Base-by-base conservation (phyloP, 2,888 invertebrate genomes). In the Latrodectus hesperus region DNA sequence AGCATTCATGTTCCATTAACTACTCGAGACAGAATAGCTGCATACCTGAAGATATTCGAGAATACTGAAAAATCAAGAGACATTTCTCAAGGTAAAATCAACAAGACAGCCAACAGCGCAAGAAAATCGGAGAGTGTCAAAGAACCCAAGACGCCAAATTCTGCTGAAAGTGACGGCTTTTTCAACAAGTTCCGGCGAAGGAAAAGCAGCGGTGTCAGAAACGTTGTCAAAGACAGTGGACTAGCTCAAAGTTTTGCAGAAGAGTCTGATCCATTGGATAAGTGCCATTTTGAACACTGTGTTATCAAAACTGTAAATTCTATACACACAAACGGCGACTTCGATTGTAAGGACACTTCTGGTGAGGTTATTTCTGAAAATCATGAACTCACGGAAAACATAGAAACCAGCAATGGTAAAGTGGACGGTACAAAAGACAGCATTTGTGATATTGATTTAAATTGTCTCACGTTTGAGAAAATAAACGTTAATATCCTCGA, bases 11-110 rank as follows among this genome's bases (percentile, higher is more conserved):
- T 75, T 5, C 85, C 74, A 38, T 60, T 67, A 22, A 74, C 74
- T 0, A 68, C 79, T 10, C 55, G 79, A 49, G 77, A 81, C 6
- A 81, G 77, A 60, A 81, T 87, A 12, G 76, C 81, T 1, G 75
- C 86, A 0, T 87, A 87, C 10, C 22, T 87, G 65, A 87, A 82
- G 14, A 75, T 64, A 3, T 87, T 87, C 49, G 86, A 87, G 16
- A 26, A 5, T 14, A 17, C 76, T 11, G n/a, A 9, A 2, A 87
- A 73, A 55, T 22, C n/a, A 12, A 81, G 68, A 60, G 77, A 38
- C n/a, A 1, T 74, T 16, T 17, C 65, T n/a, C 12, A 49, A 16
- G 74, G 55, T 38, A 14, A 60, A 74, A 14, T 9, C 26, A 14
- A 55, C 16, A 26, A 55, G 55, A 60, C 14, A 9, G n/a, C 64